Evolutionary conservation across 2,797 vertebrate genomes (phyloP).

Genomic region (Protonibea diacanthus): DNA sequence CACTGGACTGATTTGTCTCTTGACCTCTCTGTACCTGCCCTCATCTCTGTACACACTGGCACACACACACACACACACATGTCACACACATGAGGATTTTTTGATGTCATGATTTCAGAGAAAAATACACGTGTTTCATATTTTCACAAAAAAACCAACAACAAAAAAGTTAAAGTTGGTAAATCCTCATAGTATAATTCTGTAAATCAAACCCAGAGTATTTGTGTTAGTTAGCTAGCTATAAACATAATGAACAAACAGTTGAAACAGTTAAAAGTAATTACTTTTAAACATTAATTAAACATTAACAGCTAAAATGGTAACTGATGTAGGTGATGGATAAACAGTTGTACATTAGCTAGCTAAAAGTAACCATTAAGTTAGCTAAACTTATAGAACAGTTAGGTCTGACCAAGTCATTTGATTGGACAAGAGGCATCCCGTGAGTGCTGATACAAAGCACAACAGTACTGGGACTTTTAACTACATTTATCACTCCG

Average conservation of each 20-base stretch:
- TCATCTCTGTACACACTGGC: constrained; percentile 38
- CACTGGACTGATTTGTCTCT: constrained; percentile 78
- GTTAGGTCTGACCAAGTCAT: too few relatives aligned
- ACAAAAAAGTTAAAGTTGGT: background rate
- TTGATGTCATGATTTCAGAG: background rate
- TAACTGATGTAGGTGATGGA: too few relatives aligned
- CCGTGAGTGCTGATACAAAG: too few relatives aligned
- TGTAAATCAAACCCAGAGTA: background rate
- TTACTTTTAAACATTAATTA: too few relatives aligned
- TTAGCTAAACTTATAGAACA: too few relatives aligned
- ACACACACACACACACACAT: background rate
- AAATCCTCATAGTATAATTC: background rate
- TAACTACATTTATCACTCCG: too few relatives aligned
- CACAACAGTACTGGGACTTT: too few relatives aligned
- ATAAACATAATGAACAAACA: background rate
- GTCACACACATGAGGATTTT: too few relatives aligned
- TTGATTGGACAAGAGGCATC: too few relatives aligned
- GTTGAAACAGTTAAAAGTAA: background rate
- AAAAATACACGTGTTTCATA: too few relatives aligned
- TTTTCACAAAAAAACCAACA: too few relatives aligned
- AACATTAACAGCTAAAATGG: background rate
- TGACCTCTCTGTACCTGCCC: constrained; percentile 71
- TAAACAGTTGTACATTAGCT: too few relatives aligned
- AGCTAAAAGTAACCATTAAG: background rate
- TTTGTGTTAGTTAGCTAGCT: background rate